A percentile compares a stretch with the other conserved stretches of the same genome.
phyloP scores from a whole-genome alignment of 2,888 invertebrate species.

The Temnothorax rugatulus region DNA sequence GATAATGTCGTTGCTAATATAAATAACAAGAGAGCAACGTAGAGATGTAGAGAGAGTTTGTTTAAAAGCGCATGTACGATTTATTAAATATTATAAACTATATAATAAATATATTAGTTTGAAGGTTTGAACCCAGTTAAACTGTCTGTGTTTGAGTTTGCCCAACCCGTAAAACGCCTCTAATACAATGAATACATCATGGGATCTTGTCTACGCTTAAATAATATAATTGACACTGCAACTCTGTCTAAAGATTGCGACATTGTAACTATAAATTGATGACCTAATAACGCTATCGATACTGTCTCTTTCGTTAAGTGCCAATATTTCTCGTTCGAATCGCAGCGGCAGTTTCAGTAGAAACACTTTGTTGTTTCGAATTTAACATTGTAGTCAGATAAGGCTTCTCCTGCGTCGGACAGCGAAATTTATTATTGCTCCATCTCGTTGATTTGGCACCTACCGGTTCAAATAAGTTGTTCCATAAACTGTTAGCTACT shows the following conservation, averaged over 20 bases:
- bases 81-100: too few species aligned
- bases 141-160: too few species aligned
- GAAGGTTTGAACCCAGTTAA: too few species aligned
- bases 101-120: too few species aligned
- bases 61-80: too few species aligned
- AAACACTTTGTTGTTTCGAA: neutral
- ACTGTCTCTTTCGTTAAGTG: neutral
- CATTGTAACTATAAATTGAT: neutral
- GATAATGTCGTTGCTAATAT: too few species aligned
- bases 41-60: neutral
- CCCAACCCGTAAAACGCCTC: too few species aligned
- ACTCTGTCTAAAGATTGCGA: neutral
- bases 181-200: neutral
- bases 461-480: slow-evolving; percentile 88
- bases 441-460: slow-evolving; percentile 86
- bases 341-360: neutral
- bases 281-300: neutral
- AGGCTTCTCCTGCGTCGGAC: slow-evolving; percentile 86
- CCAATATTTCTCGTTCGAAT: slow-evolving; percentile 1
- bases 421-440: slow-evolving; percentile 84
- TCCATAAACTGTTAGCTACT: slow-evolving; percentile 89
- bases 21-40: too few species aligned
- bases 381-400: slow-evolving; percentile 86
- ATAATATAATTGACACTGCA: neutral
- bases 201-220: neutral